Evolutionary conservation across 2,113 vertebrate genomes (phyloP).

Genomic region (Dicentrarchus labrax): DNA sequence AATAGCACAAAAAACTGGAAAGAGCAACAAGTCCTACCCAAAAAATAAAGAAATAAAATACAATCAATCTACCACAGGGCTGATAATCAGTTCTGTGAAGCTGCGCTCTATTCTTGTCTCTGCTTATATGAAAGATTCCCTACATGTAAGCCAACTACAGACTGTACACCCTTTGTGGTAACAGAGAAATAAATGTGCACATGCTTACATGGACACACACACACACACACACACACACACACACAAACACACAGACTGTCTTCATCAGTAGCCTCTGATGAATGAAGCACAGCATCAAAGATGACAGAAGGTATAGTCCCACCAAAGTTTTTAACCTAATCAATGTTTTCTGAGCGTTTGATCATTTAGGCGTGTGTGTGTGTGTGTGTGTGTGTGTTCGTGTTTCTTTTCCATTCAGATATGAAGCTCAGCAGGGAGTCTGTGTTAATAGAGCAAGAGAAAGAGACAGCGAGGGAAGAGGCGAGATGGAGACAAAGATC

Average conservation of each 20-base stretch:
- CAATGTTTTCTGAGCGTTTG: conserved; percentile 62
- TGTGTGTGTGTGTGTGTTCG: not conserved
- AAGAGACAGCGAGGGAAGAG: conserved; percentile 35
- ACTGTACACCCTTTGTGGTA: conserved; percentile 33
- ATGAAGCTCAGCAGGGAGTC: conserved; percentile 42
- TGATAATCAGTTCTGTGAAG: conserved; percentile 39
- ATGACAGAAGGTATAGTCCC: conserved; percentile 34
- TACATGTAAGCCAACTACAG: conserved; percentile 26
- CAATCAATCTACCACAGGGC: not conserved
- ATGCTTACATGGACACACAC: conserved; percentile 2
- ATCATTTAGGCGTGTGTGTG: conserved; percentile 35
- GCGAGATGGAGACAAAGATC: conserved; percentile 59
- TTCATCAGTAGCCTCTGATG: conserved; percentile 55
- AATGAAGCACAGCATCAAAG: conserved; percentile 61
- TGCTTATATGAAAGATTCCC: conserved; percentile 43
- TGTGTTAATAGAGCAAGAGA: conserved; percentile 49
- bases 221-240: conserved; percentile 6
- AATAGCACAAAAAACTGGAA: not conserved
- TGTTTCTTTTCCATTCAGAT: conserved; percentile 34
- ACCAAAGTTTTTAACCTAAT: conserved; percentile 60
- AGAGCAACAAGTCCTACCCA: not conserved
- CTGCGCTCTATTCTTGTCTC: conserved; percentile 30
- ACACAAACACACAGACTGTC: not conserved
- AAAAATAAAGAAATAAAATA: conserved; percentile 5
- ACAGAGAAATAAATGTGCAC: conserved; percentile 19